Evolutionary conservation across 2,113 vertebrate genomes (phyloP).

Genomic region (Himantopus leucocephalus): DNA sequence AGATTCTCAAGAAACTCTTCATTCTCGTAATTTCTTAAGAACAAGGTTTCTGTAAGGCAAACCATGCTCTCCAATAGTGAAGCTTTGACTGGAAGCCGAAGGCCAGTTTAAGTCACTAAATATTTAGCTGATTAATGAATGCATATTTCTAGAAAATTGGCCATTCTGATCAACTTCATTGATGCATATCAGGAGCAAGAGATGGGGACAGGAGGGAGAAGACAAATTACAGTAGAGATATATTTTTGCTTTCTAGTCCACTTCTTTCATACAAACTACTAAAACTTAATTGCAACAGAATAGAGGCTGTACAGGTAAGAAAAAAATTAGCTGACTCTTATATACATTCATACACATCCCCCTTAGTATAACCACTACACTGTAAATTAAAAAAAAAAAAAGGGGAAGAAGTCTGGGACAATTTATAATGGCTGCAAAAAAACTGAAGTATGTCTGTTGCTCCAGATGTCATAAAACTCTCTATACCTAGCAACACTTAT

Average conservation of each 20-base stretch:
- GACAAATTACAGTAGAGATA: constrained; percentile 73
- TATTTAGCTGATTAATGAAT: constrained; percentile 31
- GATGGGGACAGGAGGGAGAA: constrained; percentile 53
- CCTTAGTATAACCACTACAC: constrained; percentile 78
- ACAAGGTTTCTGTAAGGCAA: constrained; percentile 70
- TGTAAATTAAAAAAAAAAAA: constrained; percentile 68
- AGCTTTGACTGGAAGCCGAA: constrained; percentile 71
- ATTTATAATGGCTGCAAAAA: constrained; percentile 82
- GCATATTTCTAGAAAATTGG: constrained; percentile 45
- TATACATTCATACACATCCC: constrained; percentile 87
- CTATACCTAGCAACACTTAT: constrained; percentile 99
- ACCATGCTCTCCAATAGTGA: constrained; percentile 63
- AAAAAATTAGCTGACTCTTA: constrained; percentile 81
- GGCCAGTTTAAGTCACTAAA: constrained; percentile 59
- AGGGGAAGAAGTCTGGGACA: constrained; percentile 71
- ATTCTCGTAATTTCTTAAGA: constrained; percentile 50
- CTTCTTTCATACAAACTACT: constrained; percentile 82
- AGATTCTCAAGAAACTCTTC: constrained; percentile 58
- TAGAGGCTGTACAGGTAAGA: constrained; percentile 80
- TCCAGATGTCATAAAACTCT: constrained; percentile 91
- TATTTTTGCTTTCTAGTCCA: constrained; percentile 81
- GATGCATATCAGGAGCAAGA: constrained; percentile 63
- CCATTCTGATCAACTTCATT: constrained; percentile 50
- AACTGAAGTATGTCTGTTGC: constrained; percentile 82
- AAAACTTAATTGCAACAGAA: constrained; percentile 80